Percentiles rank a stretch among this genome's conserved stretches.
phyloP scores from a whole-genome alignment of 2,888 invertebrate species.

The Pardosa pseudoannulata region DNA sequence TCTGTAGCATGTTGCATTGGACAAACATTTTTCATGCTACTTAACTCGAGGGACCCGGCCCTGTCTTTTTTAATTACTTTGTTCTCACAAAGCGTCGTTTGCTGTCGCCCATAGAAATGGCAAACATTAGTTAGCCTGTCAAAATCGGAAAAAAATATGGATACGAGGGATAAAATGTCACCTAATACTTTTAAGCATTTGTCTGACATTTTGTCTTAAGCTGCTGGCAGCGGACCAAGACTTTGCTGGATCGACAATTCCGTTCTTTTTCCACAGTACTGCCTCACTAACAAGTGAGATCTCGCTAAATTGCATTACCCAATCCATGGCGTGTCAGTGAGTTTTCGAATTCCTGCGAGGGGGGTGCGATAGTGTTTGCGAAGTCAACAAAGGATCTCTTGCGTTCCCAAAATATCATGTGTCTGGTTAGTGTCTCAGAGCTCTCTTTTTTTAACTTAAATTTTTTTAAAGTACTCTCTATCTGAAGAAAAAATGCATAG shows the following conservation, averaged over 20 bases:
- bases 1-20: background rate
- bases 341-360: conserved; percentile 40
- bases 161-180: conserved; percentile 29
- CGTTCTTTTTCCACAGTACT: conserved; percentile 10
- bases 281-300: conserved; percentile 20
- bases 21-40: background rate
- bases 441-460: background rate
- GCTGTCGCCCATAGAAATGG: conserved; percentile 13
- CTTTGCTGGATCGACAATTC: conserved; percentile 38
- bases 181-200: conserved; percentile 43
- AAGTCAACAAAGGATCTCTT: background rate
- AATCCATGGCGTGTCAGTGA: conserved; percentile 48
- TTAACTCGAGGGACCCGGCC: background rate
- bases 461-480: too few relatives aligned
- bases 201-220: conserved; percentile 27
- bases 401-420: conserved; percentile 36
- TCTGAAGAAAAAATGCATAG: too few relatives aligned
- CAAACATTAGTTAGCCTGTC: conserved; percentile 17
- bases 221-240: conserved; percentile 53
- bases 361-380: background rate
- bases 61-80: conserved; percentile 12
- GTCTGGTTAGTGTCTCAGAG: conserved; percentile 60
- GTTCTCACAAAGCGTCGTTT: background rate
- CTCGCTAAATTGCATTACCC: conserved; percentile 48
- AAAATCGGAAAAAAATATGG: conserved; percentile 16